These are phyloP conservation scores for Aelia acuminata DNA, from an alignment of 2,888 invertebrate genomes.

Conservation along the genomic window DNA sequence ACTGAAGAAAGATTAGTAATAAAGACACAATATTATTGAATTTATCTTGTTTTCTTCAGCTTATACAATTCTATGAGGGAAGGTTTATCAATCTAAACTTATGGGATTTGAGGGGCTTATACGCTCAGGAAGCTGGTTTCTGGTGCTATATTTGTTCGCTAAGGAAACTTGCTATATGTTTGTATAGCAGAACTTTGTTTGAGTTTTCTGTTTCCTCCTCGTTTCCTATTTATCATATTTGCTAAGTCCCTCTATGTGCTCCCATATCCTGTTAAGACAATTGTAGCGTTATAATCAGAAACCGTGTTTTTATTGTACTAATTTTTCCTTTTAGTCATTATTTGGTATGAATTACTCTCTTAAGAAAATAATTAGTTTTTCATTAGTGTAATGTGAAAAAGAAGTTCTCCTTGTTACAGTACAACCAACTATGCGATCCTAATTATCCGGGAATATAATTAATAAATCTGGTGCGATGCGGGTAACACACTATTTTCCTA, in stretches of 20 bases:
- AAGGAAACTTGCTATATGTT: slow-evolving; percentile 13
- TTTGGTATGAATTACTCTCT: no score
- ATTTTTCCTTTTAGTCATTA: no score
- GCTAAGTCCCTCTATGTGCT: not conserved
- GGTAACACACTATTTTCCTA: no score
- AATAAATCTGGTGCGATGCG: no score
- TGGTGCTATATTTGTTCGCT: slow-evolving; percentile 16
- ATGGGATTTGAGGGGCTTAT: slow-evolving; percentile 8
- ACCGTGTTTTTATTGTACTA: not conserved
- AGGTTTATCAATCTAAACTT: not conserved
- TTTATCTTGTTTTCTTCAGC: slow-evolving; percentile 1
- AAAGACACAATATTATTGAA: not conserved
- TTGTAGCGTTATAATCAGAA: not conserved
- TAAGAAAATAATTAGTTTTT: no score
- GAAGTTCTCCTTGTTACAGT: no score
- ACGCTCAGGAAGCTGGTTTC: not conserved
- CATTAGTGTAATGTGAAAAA: no score
- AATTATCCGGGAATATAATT: no score
- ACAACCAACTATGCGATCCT: no score
- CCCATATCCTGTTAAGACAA: not conserved
- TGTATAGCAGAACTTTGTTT: slow-evolving; percentile 45
- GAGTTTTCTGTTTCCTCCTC: slow-evolving; percentile 4
- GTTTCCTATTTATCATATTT: slow-evolving; percentile 19
- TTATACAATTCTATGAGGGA: not conserved
- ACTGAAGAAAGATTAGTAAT: not conserved